phyloP scores from a whole-genome alignment of 1,140 invertebrate genomes.

The Apolygus lucorum region DNA sequence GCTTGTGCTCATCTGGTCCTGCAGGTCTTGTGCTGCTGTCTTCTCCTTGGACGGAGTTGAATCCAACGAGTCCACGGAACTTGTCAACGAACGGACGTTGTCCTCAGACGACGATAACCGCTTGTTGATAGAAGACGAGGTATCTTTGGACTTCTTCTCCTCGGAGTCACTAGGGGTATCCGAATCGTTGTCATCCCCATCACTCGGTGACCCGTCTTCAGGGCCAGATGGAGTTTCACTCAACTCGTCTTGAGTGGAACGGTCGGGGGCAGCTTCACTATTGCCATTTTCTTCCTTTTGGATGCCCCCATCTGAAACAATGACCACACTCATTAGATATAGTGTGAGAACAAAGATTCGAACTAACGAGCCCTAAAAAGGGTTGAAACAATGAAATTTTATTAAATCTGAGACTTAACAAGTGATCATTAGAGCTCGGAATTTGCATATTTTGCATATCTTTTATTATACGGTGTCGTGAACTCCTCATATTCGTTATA shows the following conservation, averaged over 20 bases:
- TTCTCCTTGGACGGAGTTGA: background rate
- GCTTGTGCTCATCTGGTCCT: background rate
- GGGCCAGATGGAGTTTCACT: background rate
- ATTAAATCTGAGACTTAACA: too few species aligned
- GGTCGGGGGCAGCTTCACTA: background rate
- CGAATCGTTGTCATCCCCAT: background rate
- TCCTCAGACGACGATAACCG: background rate
- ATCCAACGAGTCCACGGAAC: background rate
- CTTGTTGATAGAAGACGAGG: background rate
- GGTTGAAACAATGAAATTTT: too few species aligned
- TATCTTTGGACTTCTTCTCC: background rate
- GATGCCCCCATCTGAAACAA: too few species aligned
- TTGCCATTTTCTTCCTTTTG: too few species aligned
- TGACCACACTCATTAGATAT: too few species aligned
- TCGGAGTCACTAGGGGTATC: background rate
- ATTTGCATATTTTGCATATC: too few species aligned
- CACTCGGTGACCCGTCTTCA: background rate
- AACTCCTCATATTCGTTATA: too few species aligned
- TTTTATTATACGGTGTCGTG: too few species aligned
- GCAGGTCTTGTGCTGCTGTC: background rate
- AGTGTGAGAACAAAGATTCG: too few species aligned
- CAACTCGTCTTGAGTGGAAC: background rate
- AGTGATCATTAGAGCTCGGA: too few species aligned
- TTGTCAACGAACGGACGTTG: background rate
- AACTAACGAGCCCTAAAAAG: too few species aligned